Conservation (phyloP, 2,113 vertebrate genomes). For the Boulengeromyrus knoepffleri region DNA sequence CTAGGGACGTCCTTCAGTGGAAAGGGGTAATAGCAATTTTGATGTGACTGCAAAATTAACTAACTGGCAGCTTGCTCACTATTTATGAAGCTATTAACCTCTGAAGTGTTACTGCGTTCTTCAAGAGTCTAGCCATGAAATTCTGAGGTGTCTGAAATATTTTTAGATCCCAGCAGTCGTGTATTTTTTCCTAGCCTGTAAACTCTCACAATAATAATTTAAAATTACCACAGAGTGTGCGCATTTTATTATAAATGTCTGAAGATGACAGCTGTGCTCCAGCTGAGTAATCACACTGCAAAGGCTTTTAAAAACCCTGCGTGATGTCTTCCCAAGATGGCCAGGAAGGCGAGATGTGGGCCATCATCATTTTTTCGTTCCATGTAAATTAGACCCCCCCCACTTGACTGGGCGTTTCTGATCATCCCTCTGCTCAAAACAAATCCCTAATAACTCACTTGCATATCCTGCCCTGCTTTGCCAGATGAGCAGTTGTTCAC, state of each 20-base stretch:
- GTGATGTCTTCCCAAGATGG: not conserved
- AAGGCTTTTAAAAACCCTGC: not conserved
- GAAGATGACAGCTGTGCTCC: not conserved
- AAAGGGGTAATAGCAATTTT: not conserved
- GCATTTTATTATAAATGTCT: not conserved
- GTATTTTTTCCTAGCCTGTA: not conserved
- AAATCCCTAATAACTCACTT: not conserved
- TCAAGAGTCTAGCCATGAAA: not conserved
- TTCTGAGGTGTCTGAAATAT: not conserved
- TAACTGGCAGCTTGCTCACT: not conserved
- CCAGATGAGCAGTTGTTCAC: not conserved
- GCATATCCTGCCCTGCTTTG: not conserved
- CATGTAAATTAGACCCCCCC: not conserved
- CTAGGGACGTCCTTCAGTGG: not conserved
- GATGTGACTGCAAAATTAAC: not conserved
- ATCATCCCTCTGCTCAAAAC: not conserved
- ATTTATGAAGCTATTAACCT: slow-evolving; percentile 1
- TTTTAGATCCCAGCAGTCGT: not conserved
- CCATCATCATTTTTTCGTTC: not conserved
- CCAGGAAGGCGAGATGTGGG: not conserved
- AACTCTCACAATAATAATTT: not conserved
- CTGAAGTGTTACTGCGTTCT: not conserved
- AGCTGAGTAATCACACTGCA: not conserved
- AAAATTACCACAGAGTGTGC: not conserved
- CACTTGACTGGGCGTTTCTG: not conserved